These are phyloP conservation scores for Hyperopisus bebe DNA, from an alignment of 2,113 vertebrate genomes.

Conservation along the genomic window DNA sequence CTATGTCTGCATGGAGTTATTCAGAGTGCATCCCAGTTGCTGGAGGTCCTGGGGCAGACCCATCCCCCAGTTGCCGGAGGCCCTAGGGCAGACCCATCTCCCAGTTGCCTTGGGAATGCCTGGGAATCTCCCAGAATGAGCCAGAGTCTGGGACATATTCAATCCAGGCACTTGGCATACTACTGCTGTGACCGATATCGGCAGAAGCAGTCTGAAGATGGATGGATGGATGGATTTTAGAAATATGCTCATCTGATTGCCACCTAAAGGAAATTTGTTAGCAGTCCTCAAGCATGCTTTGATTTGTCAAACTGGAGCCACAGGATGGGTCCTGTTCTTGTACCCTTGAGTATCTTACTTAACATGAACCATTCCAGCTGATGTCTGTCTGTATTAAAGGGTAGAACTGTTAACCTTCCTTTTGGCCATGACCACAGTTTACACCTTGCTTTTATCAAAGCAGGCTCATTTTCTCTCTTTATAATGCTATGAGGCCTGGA, in stretches of 20 bases:
- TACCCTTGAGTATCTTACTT: background rate
- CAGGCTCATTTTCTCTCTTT: background rate
- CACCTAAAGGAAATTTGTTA: background rate
- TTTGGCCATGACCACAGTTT: background rate
- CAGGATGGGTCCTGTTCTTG: background rate
- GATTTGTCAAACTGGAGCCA: background rate
- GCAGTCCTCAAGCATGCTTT: background rate
- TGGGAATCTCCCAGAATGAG: background rate
- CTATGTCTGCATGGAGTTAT: background rate
- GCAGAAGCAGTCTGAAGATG: background rate
- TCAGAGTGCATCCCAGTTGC: background rate
- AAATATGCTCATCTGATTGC: background rate
- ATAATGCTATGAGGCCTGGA: background rate
- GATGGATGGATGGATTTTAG: background rate
- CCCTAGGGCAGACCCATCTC: background rate
- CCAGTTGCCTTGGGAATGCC: background rate
- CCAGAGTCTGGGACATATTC: background rate
- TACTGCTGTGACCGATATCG: background rate
- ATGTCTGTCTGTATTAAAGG: background rate
- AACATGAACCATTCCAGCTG: background rate
- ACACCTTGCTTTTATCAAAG: background rate
- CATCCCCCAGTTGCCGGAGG: background rate
- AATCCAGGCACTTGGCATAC: background rate
- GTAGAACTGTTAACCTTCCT: background rate
- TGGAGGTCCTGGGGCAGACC: background rate